These are phyloP conservation scores for Eristalis arbustorum DNA, from an alignment of 2,888 invertebrate genomes.

Conservation along the genomic window DNA sequence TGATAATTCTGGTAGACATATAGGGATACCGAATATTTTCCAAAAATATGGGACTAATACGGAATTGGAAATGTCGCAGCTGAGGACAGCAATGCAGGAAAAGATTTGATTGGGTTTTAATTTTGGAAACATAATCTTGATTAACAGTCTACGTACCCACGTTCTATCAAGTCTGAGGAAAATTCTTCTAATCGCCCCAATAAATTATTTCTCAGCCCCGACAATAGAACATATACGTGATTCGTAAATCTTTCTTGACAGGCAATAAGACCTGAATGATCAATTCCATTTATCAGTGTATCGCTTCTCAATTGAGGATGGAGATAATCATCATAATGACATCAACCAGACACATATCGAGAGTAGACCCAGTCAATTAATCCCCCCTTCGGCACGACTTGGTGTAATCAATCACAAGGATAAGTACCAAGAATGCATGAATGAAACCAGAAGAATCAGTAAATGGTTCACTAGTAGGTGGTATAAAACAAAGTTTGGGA, in stretches of 20 bases:
- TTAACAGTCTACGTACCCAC: neutral
- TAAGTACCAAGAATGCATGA: neutral
- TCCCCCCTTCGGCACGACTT: neutral
- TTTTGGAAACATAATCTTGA: neutral
- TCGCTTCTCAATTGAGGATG: constrained; percentile 3
- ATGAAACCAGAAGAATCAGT: neutral
- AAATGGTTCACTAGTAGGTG: too few relatives aligned
- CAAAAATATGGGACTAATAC: neutral
- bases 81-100: neutral
- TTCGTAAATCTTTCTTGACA: constrained; percentile 12
- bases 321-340: constrained; percentile 21
- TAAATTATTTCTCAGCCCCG: neutral
- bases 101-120: constrained; percentile 23
- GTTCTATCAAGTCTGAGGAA: neutral
- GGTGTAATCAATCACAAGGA: constrained; percentile 13
- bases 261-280: neutral
- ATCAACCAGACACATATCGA: neutral
- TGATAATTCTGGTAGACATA: constrained; percentile 61
- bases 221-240: neutral
- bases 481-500: too few relatives aligned
- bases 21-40: constrained; percentile 31
- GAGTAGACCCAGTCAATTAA: constrained; percentile 17
- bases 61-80: constrained; percentile 57
- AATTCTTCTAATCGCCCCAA: neutral
- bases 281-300: neutral